Evolutionary conservation across 2,888 invertebrate species (phyloP).

Genomic region (Dicyrtoma fusca): DNA sequence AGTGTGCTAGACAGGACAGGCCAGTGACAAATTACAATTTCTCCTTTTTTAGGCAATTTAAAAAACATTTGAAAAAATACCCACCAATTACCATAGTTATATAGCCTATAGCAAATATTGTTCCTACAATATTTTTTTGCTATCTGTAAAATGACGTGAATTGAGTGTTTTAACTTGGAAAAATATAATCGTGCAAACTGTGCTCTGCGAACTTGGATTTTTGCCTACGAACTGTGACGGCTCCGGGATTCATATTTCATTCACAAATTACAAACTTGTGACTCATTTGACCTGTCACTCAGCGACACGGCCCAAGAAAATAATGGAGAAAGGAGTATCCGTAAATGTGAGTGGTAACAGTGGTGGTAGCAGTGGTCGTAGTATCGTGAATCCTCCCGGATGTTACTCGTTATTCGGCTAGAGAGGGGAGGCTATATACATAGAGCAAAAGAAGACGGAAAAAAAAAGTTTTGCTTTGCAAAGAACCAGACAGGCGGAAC

Average conservation of each 20-base stretch:
- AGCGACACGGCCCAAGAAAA: constrained; percentile 26
- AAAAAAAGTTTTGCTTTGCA: constrained; percentile 33
- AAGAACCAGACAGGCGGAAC: constrained; percentile 38
- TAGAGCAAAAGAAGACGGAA: background rate
- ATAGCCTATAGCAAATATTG: too few relatives aligned
- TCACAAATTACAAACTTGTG: constrained; percentile 36
- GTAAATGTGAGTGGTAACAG: constrained; percentile 11
- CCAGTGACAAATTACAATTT: too few relatives aligned
- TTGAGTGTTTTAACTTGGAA: background rate
- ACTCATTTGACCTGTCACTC: constrained; percentile 38
- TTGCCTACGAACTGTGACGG: constrained; percentile 23
- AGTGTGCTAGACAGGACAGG: too few relatives aligned
- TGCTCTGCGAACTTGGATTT: background rate
- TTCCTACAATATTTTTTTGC: too few relatives aligned
- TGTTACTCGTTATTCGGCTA: background rate
- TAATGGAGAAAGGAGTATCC: constrained; percentile 25
- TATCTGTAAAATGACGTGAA: background rate
- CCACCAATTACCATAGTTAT: too few relatives aligned
- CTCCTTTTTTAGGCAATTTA: too few relatives aligned
- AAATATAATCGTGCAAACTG: background rate
- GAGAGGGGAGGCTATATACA: background rate
- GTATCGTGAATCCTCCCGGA: constrained; percentile 6
- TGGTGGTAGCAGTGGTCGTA: background rate
- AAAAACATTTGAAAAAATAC: too few relatives aligned
- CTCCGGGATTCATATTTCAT: constrained; percentile 30